Evolutionary conservation across 2,888 invertebrate species (phyloP).

Genomic region (Xestoiulus laeticollis): DNA sequence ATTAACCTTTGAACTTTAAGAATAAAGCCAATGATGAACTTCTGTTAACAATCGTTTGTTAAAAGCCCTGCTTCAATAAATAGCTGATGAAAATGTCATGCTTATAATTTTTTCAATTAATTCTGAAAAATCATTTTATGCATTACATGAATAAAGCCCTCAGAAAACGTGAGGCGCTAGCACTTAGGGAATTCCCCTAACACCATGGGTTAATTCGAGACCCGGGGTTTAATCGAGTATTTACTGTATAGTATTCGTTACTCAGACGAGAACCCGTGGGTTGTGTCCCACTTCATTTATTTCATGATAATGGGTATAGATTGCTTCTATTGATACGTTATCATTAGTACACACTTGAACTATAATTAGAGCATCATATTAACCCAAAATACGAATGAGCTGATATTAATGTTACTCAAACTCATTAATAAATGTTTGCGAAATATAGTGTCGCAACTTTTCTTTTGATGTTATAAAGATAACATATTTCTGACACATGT

Average conservation of each 20-base stretch:
- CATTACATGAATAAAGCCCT: no score
- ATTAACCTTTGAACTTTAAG: neutral
- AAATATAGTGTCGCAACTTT: no score
- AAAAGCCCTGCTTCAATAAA: no score
- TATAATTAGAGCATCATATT: neutral
- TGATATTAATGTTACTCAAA: neutral
- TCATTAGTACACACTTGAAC: neutral
- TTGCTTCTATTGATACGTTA: neutral
- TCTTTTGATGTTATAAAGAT: no score
- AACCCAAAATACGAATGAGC: neutral
- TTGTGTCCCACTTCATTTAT: neutral
- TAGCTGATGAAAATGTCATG: no score
- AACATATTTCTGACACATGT: neutral
- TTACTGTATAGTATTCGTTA: neutral
- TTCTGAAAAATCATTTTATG: no score
- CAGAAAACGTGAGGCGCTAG: no score
- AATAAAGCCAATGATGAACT: neutral
- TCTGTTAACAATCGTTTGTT: neutral
- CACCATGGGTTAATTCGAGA: no score
- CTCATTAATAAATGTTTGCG: no score
- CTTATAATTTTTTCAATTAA: no score
- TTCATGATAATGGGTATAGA: neutral
- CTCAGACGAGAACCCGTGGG: neutral
- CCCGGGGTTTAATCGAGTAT: no score
- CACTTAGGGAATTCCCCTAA: no score